Conservation (phyloP, 2,888 invertebrate species). For the Eugnorisma glareosa region DNA sequence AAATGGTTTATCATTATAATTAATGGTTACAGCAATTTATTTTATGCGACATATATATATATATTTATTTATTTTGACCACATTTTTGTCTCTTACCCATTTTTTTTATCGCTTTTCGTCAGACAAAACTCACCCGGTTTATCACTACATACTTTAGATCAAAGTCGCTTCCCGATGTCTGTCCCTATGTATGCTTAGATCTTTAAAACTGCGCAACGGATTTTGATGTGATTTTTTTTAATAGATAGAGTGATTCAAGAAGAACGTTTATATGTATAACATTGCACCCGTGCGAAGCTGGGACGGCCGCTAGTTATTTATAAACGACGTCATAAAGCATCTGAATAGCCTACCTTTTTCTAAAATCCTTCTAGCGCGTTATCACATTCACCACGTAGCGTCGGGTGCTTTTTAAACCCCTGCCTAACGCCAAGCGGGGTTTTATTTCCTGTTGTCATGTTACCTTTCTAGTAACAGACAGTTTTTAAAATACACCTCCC, state of each 20-base stretch:
- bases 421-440: not conserved
- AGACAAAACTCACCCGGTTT: not conserved
- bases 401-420: not conserved
- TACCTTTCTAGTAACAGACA: not conserved
- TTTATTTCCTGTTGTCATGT: conserved; percentile 29
- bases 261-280: no score
- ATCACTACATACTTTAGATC: no score
- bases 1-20: conserved; percentile 11
- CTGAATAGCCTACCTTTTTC: not conserved
- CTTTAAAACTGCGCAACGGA: no score
- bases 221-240: no score
- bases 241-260: no score
- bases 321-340: conserved; percentile 4
- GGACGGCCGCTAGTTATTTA: no score
- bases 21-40: not conserved
- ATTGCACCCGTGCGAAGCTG: no score
- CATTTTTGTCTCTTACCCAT: not conserved
- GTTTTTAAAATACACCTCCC: not conserved
- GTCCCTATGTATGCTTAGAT: no score
- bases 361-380: not conserved
- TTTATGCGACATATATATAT: not conserved
- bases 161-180: no score
- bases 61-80: not conserved
- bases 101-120: not conserved
- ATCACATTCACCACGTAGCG: not conserved